Evolutionary conservation across 1,140 invertebrate genomes (phyloP).

Genomic region (Drosophila guanche): DNA sequence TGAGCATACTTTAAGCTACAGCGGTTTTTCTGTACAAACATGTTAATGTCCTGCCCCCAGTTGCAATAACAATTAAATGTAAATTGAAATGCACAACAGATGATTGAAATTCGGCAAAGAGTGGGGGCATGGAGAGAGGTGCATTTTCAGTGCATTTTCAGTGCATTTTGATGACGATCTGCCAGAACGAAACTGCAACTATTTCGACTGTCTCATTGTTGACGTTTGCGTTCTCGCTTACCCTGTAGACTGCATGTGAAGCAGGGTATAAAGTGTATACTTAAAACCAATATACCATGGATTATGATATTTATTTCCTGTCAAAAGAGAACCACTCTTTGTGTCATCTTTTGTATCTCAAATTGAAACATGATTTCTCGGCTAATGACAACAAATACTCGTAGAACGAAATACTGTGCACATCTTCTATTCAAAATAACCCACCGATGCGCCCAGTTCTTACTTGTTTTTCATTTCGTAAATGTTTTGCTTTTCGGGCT

Average conservation of each 20-base stretch:
- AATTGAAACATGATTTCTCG: no score
- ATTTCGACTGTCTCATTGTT: slow-evolving; percentile 27
- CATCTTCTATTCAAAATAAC: not conserved
- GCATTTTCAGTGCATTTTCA: slow-evolving; percentile 2
- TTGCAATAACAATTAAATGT: slow-evolving; percentile 50
- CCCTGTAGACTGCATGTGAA: not conserved
- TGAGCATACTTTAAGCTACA: no score
- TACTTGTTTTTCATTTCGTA: slow-evolving; percentile 41
- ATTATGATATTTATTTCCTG: no score
- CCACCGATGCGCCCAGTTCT: not conserved
- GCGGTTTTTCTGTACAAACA: no score
- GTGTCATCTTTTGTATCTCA: no score
- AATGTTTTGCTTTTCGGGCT: slow-evolving; percentile 43
- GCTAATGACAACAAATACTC: no score
- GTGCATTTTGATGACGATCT: slow-evolving; percentile 20
- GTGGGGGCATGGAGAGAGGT: not conserved
- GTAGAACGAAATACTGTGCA: no score
- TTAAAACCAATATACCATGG: no score
- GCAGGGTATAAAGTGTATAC: not conserved
- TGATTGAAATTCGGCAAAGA: slow-evolving; percentile 36
- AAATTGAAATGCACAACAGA: slow-evolving; percentile 69
- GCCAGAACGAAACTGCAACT: not conserved
- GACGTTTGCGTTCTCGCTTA: slow-evolving; percentile 23
- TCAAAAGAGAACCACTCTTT: no score
- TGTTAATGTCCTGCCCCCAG: not conserved